Base-by-base conservation (phyloP, 1,140 invertebrate species). In the Steinernema khuongi region DNA sequence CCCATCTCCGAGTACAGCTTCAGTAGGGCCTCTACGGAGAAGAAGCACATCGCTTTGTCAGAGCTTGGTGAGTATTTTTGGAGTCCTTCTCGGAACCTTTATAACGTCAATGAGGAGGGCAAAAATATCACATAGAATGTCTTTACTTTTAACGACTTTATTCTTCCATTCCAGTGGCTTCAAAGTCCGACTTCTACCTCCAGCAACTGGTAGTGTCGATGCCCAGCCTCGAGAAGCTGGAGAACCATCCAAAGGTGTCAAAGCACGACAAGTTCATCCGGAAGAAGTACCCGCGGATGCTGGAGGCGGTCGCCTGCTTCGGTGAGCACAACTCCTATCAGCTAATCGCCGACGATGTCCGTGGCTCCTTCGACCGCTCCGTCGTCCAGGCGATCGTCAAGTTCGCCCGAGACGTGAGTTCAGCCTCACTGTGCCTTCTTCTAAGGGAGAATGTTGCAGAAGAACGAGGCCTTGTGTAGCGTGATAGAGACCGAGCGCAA, bases 181-280 rank as follows among this genome's bases (percentile, higher is more conserved):
- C 50, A 60, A 60, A 60, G 50, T 14, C 50, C 50, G 50, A 60
- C 22, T 60, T 60, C 22, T 60, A 60, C 50, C 50, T 60, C 19
- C 50, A 60, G 50, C 50, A 60, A 60, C 14, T 60, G 50, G 50
- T 60, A 2, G 50, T 60, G 14, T 60, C 50, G 50, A 60, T 60
- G 7, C 50, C 50, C 4, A 22, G 7, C 26, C 4, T 60, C 11
- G 50, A 60, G 7, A 60, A 60, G 26, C 50, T 60, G 14, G 50
- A 60, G 19, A 60, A 14, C 22, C 50, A 60, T 22, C 50, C 50
- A 22, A 60, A 60, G 19, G 50, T 60, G 14, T 14, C 50, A 22
- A 60, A 60, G 19, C 50, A 60, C 50, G 50, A 60, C 50, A 60
- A 60, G 19, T 17, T 14, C 11, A 22, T 60, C 2, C 50, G 50